Conservation (phyloP, 2,888 invertebrate species). For the Bombylius discolor region DNA sequence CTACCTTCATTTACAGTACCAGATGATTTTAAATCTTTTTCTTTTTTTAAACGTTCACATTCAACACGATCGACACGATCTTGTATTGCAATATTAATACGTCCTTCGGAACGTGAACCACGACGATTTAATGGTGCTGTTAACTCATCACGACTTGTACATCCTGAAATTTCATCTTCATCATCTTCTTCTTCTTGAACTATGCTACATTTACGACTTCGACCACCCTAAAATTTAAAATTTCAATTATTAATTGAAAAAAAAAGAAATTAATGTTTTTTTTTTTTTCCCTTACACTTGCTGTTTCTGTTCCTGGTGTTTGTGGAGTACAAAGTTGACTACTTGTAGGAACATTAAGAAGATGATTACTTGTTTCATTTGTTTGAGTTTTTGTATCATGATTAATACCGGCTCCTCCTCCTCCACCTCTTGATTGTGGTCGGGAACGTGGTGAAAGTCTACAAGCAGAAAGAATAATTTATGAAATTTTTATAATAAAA, state of each 20-base stretch:
- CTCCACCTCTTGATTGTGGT: slow-evolving; percentile 1
- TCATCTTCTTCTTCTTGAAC: slow-evolving; percentile 89
- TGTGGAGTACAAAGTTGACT: slow-evolving; percentile 44
- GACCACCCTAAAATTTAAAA: slow-evolving; percentile 34
- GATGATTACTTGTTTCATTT: slow-evolving; percentile 5
- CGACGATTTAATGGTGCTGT: slow-evolving; percentile 45
- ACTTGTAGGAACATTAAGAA: slow-evolving; percentile 7
- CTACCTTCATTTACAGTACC: background rate
- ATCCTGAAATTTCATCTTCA: slow-evolving; percentile 49
- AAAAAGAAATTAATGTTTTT: background rate
- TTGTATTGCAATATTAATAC: slow-evolving; percentile 56
- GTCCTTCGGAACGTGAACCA: slow-evolving; percentile 69
- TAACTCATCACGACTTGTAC: slow-evolving; percentile 42
- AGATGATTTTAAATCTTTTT: slow-evolving; percentile 15
- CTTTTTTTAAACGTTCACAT: slow-evolving; percentile 47
- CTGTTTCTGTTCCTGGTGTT: slow-evolving; percentile 48
- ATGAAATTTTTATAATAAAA: background rate
- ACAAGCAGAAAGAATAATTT: background rate
- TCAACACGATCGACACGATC: slow-evolving; percentile 47
- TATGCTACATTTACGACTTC: slow-evolving; percentile 78
- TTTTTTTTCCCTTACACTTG: slow-evolving; percentile 24
- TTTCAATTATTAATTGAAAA: background rate
- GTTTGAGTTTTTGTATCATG: slow-evolving; percentile 3
- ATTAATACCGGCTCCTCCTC: slow-evolving; percentile 6
- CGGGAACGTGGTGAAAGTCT: slow-evolving; percentile 12